A percentile compares a stretch with the other conserved stretches of the same genome.
Conservation (phyloP, 1,140 invertebrate genomes). For the Acromyrmex echinatior region DNA sequence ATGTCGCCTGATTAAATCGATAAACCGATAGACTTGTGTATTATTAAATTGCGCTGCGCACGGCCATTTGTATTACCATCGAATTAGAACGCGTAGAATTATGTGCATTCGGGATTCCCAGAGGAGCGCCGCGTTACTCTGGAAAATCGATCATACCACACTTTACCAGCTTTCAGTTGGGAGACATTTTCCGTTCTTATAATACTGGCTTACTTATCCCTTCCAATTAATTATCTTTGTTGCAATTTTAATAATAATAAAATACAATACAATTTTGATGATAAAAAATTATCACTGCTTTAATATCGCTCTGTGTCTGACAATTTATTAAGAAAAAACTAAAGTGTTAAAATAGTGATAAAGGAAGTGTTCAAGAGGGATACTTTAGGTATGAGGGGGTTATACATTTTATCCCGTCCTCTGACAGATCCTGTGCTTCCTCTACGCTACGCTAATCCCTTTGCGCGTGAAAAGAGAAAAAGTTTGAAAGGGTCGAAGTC, state of each 20-base stretch:
- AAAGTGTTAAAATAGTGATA: conserved; percentile 24
- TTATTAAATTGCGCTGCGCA: conserved; percentile 54
- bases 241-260: neutral
- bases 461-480: conserved; percentile 17
- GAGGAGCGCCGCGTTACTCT: conserved; percentile 6
- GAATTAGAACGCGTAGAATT: conserved; percentile 49
- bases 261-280: neutral
- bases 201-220: too few relatives aligned
- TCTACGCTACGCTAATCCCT: conserved; percentile 37
- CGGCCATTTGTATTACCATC: conserved; percentile 55
- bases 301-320: neutral
- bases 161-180: neutral
- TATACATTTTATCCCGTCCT: conserved; percentile 33
- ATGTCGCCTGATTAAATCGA: conserved; percentile 57
- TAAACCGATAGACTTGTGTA: conserved; percentile 62
- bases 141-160: conserved; percentile 44
- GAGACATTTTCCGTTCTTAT: neutral
- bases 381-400: neutral
- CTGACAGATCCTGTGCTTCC: conserved; percentile 48
- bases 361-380: neutral
- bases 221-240: neutral
- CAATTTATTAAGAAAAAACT: neutral
- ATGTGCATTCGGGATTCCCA: conserved; percentile 30
- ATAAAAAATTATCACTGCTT: neutral
- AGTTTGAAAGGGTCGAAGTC: conserved; percentile 15